Conservation (phyloP, 1,140 invertebrate species). For the Globodera ellingtonae region DNA sequence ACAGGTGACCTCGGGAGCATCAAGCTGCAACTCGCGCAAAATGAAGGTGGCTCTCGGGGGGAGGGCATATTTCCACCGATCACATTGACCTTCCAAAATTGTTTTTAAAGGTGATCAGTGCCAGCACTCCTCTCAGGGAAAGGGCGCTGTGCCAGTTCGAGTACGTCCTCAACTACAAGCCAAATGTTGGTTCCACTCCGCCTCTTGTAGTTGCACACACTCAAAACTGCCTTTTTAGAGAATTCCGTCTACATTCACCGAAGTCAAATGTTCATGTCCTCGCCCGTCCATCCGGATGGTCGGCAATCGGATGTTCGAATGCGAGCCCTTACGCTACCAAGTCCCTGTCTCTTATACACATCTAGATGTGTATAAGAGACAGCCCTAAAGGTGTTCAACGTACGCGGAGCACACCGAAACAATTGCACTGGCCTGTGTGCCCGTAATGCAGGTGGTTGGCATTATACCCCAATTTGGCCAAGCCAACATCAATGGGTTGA, state of each 20-base stretch:
- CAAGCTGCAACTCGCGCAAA: constrained; percentile 59
- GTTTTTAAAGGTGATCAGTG: constrained; percentile 44
- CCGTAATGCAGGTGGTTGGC: constrained; percentile 60
- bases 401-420: constrained; percentile 60
- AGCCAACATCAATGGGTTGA: background rate
- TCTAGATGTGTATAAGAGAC: no score
- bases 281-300: constrained; percentile 58
- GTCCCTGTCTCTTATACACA: no score
- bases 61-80: no score
- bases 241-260: constrained; percentile 63
- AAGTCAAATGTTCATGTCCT: constrained; percentile 65
- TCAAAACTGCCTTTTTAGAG: constrained; percentile 50
- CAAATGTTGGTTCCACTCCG: constrained; percentile 51
- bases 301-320: constrained; percentile 63
- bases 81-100: background rate
- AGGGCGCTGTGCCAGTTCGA: constrained; percentile 64
- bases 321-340: constrained; percentile 63
- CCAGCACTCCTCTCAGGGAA: constrained; percentile 60
- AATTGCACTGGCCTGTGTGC: constrained; percentile 61
- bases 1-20: constrained; percentile 64
- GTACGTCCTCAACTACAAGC: constrained; percentile 64
- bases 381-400: constrained; percentile 44
- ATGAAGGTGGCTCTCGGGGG: constrained; percentile 42
- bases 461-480: constrained; percentile 24
- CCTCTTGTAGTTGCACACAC: background rate